Evolutionary conservation across 2,797 vertebrate genomes (phyloP).

Genomic region (Alosa sapidissima): DNA sequence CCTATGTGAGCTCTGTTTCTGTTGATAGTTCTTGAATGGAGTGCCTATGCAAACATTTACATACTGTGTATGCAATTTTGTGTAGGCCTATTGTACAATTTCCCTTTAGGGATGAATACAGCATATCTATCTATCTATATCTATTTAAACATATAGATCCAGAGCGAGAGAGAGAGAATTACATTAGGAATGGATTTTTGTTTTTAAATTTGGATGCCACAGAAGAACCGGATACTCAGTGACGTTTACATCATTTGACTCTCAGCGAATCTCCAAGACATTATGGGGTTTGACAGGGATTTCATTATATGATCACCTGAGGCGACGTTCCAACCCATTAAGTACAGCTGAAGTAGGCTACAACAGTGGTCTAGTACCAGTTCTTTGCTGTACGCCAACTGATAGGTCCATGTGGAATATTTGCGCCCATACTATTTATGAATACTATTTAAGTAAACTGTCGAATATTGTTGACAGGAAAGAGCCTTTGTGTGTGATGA

Average conservation of each 20-base stretch:
- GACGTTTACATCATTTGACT: neutral
- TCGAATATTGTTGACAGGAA: neutral
- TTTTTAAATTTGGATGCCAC: neutral
- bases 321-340: neutral
- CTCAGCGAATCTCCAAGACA: neutral
- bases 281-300: neutral
- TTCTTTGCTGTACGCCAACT: neutral
- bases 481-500: too few relatives aligned
- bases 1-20: neutral
- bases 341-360: neutral
- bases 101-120: too few relatives aligned
- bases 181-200: too few relatives aligned
- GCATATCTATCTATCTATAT: too few relatives aligned
- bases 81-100: too few relatives aligned
- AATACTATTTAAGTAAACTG: neutral
- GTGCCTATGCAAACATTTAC: neutral
- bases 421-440: neutral
- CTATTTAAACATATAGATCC: too few relatives aligned
- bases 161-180: too few relatives aligned
- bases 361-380: neutral
- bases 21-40: neutral
- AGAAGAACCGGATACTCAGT: neutral
- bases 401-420: neutral
- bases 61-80: neutral
- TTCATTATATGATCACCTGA: slow-evolving; percentile 19